Conservation (phyloP, 2,888 invertebrate genomes). For the Sisyra nigra region DNA sequence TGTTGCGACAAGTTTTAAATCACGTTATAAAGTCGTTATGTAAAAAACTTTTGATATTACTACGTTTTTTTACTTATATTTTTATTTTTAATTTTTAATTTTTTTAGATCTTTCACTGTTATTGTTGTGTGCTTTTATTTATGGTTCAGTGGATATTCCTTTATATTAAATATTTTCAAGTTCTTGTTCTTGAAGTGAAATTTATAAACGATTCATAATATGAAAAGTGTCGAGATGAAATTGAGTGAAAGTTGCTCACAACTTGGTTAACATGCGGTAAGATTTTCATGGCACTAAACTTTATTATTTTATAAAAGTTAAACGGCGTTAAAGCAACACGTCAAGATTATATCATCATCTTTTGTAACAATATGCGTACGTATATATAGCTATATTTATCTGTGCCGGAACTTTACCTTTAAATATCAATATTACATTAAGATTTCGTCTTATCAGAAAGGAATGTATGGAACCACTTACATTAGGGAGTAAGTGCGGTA, state of each 20-base stretch:
- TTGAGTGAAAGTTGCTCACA: constrained; percentile 22
- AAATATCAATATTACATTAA: constrained; percentile 3
- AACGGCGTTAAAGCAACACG: constrained; percentile 15
- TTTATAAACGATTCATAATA: constrained; percentile 28
- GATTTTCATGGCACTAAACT: constrained; percentile 11
- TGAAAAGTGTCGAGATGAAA: constrained; percentile 25
- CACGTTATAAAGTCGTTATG: too few relatives aligned
- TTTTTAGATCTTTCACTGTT: too few relatives aligned
- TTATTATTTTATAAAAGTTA: constrained; percentile 15
- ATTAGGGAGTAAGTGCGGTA: too few relatives aligned
- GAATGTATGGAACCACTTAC: too few relatives aligned
- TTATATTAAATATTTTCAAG: constrained; percentile 12
- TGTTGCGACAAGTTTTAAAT: too few relatives aligned
- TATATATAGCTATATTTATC: not conserved
- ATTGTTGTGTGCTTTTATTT: too few relatives aligned
- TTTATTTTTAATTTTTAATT: too few relatives aligned
- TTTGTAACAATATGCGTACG: not conserved
- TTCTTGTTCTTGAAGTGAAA: constrained; percentile 22
- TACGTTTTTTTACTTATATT: too few relatives aligned
- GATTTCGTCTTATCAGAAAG: not conserved
- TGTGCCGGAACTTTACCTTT: constrained; percentile 1
- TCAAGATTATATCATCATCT: constrained; percentile 6
- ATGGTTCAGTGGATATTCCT: too few relatives aligned
- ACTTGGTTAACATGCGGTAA: constrained; percentile 10
- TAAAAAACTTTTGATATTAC: too few relatives aligned